Conservation (phyloP, 1,140 invertebrate genomes). For the Brachionus sp. region DNA sequence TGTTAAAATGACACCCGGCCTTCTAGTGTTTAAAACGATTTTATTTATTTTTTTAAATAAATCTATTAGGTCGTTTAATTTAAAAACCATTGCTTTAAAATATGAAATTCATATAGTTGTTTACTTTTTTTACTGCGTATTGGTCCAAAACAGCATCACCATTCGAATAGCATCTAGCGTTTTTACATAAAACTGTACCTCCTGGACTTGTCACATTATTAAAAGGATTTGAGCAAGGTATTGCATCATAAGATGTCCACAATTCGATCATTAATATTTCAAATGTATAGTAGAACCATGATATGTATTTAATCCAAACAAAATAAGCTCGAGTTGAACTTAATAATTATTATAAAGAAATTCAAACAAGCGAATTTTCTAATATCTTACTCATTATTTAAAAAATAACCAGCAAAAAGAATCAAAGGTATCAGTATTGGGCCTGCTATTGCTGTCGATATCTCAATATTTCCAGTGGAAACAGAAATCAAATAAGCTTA, state of each 20-base stretch:
- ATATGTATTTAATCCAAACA: slow-evolving; percentile 45
- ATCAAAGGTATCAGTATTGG: slow-evolving; percentile 86
- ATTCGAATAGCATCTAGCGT: neutral
- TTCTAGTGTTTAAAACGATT: too few relatives aligned
- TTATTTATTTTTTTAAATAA: too few relatives aligned
- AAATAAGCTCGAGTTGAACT: slow-evolving; percentile 39
- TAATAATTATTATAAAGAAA: neutral
- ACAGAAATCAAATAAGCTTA: slow-evolving; percentile 10
- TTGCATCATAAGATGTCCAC: neutral
- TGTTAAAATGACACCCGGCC: too few relatives aligned
- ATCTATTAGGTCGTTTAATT: too few relatives aligned
- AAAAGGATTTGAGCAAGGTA: slow-evolving; percentile 22
- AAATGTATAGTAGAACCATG: slow-evolving; percentile 41
- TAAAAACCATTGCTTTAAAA: too few relatives aligned
- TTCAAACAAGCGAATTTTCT: neutral
- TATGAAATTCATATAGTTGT: neutral
- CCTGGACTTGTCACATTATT: neutral
- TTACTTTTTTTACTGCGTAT: neutral
- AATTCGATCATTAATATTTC: slow-evolving; percentile 11
- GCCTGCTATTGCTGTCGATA: slow-evolving; percentile 77
- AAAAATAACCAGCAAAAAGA: slow-evolving; percentile 89
- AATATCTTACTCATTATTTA: slow-evolving; percentile 67
- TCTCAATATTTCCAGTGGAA: neutral
- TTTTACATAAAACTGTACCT: neutral
- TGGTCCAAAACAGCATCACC: neutral